Conservation (phyloP, 2,888 invertebrate species). For the Antheraea assamensis region DNA sequence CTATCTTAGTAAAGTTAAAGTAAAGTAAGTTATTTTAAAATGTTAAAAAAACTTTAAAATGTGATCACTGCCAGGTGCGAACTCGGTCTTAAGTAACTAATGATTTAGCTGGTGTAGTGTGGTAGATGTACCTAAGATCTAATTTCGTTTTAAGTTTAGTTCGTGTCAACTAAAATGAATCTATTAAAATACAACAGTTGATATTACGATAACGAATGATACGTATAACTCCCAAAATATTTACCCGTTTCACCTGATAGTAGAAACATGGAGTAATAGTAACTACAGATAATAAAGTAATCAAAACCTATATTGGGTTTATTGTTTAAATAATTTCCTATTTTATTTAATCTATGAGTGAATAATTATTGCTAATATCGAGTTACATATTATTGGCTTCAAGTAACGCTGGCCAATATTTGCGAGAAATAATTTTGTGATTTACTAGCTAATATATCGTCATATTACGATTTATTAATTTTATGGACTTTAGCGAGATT, state of each 20-base stretch:
- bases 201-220: neutral
- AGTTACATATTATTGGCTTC: neutral
- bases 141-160: neutral
- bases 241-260: no score
- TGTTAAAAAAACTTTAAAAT: neutral
- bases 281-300: no score
- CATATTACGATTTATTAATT: neutral
- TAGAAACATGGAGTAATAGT: no score
- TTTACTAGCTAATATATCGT: neutral
- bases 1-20: neutral
- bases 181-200: neutral
- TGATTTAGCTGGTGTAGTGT: neutral
- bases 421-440: neutral
- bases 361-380: neutral
- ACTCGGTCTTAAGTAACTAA: neutral
- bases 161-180: no score
- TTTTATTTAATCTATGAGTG: neutral
- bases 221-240: neutral
- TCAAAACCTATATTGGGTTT: neutral
- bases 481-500: neutral
- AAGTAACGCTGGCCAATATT: neutral
- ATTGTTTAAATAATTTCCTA: neutral
- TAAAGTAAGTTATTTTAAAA: neutral
- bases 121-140: neutral
- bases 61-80: neutral